Percentiles rank a stretch among this genome's conserved stretches.
Evolutionary conservation across 2,888 invertebrate genomes (phyloP).

Genomic region (Spodoptera littoralis): DNA sequence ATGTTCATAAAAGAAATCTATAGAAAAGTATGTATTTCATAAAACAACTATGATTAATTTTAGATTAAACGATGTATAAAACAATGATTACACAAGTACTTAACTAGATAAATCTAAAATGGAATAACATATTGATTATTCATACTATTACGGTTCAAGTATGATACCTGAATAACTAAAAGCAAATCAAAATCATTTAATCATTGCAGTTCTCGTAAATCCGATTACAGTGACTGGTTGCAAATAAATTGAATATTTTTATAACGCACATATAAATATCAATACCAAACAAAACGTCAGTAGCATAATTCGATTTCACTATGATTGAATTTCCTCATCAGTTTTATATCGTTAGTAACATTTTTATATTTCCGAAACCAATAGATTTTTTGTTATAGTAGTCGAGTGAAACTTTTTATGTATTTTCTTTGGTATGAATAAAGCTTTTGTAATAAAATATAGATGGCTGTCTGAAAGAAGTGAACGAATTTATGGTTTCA

Average conservation of each 20-base stretch:
- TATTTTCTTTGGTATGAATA: neutral
- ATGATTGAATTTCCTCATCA: constrained; percentile 24
- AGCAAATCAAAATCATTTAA: constrained; percentile 11
- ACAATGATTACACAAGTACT: too few relatives aligned
- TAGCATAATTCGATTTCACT: constrained; percentile 23
- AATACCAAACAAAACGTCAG: constrained; percentile 21
- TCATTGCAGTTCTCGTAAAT: constrained; percentile 7
- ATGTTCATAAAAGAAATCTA: too few relatives aligned
- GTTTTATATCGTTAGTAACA: constrained; percentile 13
- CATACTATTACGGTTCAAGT: neutral
- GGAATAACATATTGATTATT: too few relatives aligned
- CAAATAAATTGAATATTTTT: constrained; percentile 34
- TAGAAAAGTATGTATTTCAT: too few relatives aligned
- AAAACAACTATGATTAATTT: too few relatives aligned
- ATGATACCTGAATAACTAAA: constrained; percentile 10
- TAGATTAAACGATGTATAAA: too few relatives aligned
- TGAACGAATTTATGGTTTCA: constrained; percentile 26
- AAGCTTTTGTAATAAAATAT: neutral
- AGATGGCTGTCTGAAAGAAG: neutral
- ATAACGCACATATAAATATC: constrained; percentile 19
- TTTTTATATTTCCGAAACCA: constrained; percentile 4
- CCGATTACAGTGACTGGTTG: constrained; percentile 23
- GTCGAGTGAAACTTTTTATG: neutral
- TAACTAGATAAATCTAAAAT: too few relatives aligned
- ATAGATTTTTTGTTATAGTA: constrained; percentile 6